Percentiles rank a stretch among this genome's conserved stretches.
phyloP scores from a whole-genome alignment of 2,888 invertebrate genomes.

The Gymnoscelis rufifasciata region DNA sequence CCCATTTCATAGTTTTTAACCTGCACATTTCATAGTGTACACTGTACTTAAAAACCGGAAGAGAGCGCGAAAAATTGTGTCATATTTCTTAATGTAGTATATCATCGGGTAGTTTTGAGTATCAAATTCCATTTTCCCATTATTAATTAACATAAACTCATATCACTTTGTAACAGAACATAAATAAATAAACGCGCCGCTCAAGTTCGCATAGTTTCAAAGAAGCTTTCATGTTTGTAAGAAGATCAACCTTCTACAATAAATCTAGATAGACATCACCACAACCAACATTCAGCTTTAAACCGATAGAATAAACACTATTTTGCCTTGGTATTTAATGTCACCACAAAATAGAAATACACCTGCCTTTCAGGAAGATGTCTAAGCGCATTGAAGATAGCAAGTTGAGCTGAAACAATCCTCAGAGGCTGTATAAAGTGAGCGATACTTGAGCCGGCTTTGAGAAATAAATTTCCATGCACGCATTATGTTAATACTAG shows the following conservation, averaged over 20 bases:
- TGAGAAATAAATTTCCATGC: conserved; percentile 31
- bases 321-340: not conserved
- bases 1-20: no score
- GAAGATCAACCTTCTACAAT: not conserved
- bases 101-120: no score
- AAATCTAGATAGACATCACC: not conserved
- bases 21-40: no score
- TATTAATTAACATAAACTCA: no score
- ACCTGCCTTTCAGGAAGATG: conserved; percentile 22
- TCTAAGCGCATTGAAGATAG: conserved; percentile 19
- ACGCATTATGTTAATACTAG: conserved; percentile 20
- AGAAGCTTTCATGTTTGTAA: not conserved
- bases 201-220: not conserved
- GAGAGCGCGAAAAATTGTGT: no score
- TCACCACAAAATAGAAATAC: not conserved
- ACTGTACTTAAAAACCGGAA: no score
- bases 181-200: no score
- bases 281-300: not conserved
- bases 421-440: conserved; percentile 43
- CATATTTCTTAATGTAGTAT: no score
- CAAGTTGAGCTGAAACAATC: conserved; percentile 50
- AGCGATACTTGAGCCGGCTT: conserved; percentile 30
- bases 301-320: not conserved
- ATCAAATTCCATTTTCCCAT: no score
- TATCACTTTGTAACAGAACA: no score